Evolutionary conservation across 1,140 invertebrate genomes (phyloP).

Genomic region (Planococcus citri): DNA sequence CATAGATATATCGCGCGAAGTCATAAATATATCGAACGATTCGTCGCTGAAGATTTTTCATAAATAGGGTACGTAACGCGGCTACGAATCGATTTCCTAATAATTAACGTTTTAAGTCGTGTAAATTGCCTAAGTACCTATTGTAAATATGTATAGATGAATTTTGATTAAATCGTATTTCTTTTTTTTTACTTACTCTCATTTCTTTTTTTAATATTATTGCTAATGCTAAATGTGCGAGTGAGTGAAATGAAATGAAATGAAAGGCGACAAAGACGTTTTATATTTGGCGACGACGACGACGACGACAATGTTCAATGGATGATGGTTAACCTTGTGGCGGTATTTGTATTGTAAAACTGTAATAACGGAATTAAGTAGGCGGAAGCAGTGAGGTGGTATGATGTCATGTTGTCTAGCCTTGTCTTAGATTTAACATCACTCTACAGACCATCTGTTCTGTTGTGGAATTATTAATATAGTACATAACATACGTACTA

Average conservation of each 20-base stretch:
- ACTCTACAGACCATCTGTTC: constrained; percentile 5
- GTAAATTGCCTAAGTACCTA: background rate
- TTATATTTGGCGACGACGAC: background rate
- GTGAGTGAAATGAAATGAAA: background rate
- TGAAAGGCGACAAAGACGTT: background rate
- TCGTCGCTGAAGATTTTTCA: too few species aligned
- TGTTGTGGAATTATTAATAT: constrained; percentile 4
- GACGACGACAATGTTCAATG: background rate
- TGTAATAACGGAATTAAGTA: background rate
- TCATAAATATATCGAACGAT: background rate
- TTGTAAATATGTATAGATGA: constrained; percentile 11
- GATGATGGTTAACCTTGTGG: background rate
- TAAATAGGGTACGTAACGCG: background rate
- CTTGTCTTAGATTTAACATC: background rate
- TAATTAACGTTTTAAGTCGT: background rate
- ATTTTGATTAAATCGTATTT: background rate
- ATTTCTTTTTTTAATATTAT: too few species aligned
- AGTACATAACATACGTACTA: too few species aligned
- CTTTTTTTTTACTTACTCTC: background rate
- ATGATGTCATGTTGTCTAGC: constrained; percentile 17
- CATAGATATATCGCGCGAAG: too few species aligned
- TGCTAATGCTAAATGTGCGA: too few species aligned
- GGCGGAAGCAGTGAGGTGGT: constrained; percentile 15
- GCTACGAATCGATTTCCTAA: background rate
- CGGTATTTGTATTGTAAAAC: background rate